Evolutionary conservation across 2,888 invertebrate genomes (phyloP), one percentile per base, ranked within the genome.

Genomic region (Ellobium chinense): DNA sequence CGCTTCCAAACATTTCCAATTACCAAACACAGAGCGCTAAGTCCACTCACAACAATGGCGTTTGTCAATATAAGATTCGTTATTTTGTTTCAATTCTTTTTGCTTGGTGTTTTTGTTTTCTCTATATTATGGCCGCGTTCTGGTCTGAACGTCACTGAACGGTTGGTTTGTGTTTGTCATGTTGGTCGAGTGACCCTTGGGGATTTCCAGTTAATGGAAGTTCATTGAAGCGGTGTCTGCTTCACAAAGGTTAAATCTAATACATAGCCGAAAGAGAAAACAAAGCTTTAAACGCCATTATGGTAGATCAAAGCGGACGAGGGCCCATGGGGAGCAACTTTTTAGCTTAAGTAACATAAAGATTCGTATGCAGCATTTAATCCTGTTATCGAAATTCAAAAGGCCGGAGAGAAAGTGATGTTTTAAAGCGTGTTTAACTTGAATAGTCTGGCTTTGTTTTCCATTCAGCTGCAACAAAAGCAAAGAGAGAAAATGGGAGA

Each of bases 141-240:
- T 56, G 36, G 56, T 56, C 58, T n/a, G 34, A 1, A 9, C 24
- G 72, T 37, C 60, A 72, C 34, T 58, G 72, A 72, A 36, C n/a
- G n/a, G n/a, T 72, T 60, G 72, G 24, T 36, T 29, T 46, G 27
- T 36, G 72, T 60, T 72, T 34, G 72, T 37, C 24, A 21, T 46
- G 27, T 27, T 36, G 34, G 58, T 58, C 34, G 36, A 27, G 21
- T 24, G 39, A 24, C 63, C 62, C 74, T n/a, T 29, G 63, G 74
- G 74, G 74, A 74, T 74, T 39, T 14, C 18, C 31, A n/a, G 63
- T 63, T 74, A 74, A 74, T 74, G 74, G 74, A 63, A 46, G n/a
- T 63, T 74, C 63, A 74, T 74, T 31, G 63, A 74, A n/a, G 74
- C 74, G 46, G 39, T 63, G 74, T 74, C 54, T 29, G 5, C n/a